These are phyloP conservation scores for Limnephilus rhombicus DNA, from an alignment of 2,888 invertebrate genomes.

Conservation along the genomic window DNA sequence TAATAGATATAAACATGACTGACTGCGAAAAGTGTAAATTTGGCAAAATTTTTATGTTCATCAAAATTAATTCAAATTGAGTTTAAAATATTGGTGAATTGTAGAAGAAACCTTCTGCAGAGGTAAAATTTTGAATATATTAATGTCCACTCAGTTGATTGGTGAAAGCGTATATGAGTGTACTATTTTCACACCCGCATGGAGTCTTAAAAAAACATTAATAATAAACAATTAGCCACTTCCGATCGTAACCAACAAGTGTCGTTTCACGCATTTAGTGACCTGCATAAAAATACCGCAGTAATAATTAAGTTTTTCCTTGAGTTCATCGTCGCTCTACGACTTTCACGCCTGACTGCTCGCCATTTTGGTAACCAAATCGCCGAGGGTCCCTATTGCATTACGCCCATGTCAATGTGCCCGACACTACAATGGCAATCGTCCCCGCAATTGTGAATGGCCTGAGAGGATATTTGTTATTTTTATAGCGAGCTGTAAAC, in stretches of 20 bases:
- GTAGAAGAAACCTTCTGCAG: neutral
- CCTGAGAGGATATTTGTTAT: slow-evolving; percentile 51
- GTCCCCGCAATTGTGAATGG: slow-evolving; percentile 30
- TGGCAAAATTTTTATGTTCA: too few relatives aligned
- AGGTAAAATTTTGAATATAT: neutral
- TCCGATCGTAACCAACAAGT: neutral
- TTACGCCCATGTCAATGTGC: slow-evolving; percentile 20
- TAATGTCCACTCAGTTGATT: neutral
- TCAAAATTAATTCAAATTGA: too few relatives aligned
- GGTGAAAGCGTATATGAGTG: neutral
- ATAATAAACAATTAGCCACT: neutral
- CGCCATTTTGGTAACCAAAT: neutral
- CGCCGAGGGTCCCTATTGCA: neutral
- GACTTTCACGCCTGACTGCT: neutral
- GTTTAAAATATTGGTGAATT: too few relatives aligned
- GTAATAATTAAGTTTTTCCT: neutral
- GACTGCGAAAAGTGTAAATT: too few relatives aligned
- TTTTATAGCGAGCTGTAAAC: slow-evolving; percentile 58
- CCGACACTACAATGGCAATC: slow-evolving; percentile 30
- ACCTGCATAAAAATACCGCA: neutral
- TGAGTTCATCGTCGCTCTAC: neutral
- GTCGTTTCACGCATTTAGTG: neutral
- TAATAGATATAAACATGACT: too few relatives aligned
- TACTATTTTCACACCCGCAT: neutral
- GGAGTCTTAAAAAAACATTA: neutral